Evolutionary conservation across 2,888 invertebrate genomes (phyloP).

Genomic region (Synergus gifuensis): DNA sequence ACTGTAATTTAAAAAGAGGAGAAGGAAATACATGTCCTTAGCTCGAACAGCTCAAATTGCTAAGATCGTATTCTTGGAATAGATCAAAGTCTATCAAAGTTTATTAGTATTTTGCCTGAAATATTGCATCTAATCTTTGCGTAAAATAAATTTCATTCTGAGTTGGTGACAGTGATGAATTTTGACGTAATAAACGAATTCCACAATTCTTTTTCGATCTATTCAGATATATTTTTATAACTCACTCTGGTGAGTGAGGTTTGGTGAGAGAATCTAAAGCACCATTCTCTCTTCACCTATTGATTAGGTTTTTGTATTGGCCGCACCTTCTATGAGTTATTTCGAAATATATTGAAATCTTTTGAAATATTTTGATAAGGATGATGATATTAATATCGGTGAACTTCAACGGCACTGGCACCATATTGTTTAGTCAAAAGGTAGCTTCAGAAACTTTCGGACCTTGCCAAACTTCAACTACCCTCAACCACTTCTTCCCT

Average conservation of each 20-base stretch:
- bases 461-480: slow-evolving; percentile 18
- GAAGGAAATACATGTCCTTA: background rate
- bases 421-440: slow-evolving; percentile 18
- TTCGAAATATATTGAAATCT: no score
- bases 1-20: background rate
- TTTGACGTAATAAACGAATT: background rate
- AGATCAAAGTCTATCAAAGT: no score
- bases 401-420: slow-evolving; percentile 13
- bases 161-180: background rate
- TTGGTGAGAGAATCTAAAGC: no score
- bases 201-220: background rate
- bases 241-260: background rate
- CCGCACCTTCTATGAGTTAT: no score
- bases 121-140: no score
- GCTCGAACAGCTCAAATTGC: background rate
- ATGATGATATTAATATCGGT: slow-evolving; percentile 22
- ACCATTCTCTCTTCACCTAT: no score
- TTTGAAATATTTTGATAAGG: background rate
- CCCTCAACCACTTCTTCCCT: slow-evolving; percentile 20
- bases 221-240: background rate
- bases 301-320: no score
- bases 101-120: no score
- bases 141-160: no score
- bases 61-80: no score
- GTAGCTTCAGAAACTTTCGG: slow-evolving; percentile 12